Evolutionary conservation across 1,140 invertebrate genomes (phyloP), one percentile per base, ranked within the genome.

Genomic region (Lamellibrachia luymesi): DNA sequence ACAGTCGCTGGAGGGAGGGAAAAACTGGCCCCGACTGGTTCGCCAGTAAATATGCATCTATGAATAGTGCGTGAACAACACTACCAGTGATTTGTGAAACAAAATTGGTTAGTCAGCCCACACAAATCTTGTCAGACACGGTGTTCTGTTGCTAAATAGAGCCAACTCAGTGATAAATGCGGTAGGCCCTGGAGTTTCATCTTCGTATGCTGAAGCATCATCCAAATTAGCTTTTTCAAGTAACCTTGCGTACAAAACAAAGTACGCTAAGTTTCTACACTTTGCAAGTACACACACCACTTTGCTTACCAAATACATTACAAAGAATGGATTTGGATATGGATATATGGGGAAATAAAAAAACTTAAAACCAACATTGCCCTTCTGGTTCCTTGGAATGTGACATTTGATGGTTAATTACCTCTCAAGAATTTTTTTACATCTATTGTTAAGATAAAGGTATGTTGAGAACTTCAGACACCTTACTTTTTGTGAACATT

Each of bases 1-100:
- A 80, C 64, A 4, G 64, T 22, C 4, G 64, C 6, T 0, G 13
- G 7, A 17, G 13, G 64, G 13, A 17, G 64, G 6, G 17, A 91
- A 91, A 25, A 51, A 91, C 91, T 50, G 91, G 91, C 51, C 91
- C 22, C 13, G 91, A n/a, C 51, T 91, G 91, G 91, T 91, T 91
- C 51, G n/a, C 22, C n/a, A 90, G 89, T 22, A 90, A 27, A 90
- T 90, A 27, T 1, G 89, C 89, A 91, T 91, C 64, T 80, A 80
- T 80, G 64, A 80, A 80, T 80, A 80, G 64, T 80, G 64, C 64
- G 64, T 80, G 17, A 56, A 56, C 17, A 80, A 80, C 64, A 80
- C 64, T 80, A 80, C 13, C 6, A 17, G 64, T 80, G 64, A 80
- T 80, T 80, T 80, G 64, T 80, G 64, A 80, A 22, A 22, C 1